Evolutionary conservation across 2,113 vertebrate genomes (phyloP), one percentile per base, ranked within the genome.

Genomic region (Syngnathus scovelli): DNA sequence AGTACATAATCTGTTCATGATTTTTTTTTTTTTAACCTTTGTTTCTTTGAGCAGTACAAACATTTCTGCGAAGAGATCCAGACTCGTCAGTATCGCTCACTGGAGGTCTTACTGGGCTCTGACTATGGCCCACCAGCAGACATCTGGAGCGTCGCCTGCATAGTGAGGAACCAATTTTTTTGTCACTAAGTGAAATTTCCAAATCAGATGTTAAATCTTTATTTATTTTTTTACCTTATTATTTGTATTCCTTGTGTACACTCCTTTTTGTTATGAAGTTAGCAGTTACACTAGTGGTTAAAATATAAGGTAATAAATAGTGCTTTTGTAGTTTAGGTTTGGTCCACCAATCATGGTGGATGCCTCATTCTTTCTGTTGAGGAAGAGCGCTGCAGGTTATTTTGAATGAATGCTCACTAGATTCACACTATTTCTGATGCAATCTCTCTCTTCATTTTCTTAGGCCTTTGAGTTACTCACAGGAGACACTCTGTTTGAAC

Each of bases 21-120:
- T 12, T 18, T 1, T 65, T 2, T 54, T 4, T 64, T 59, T 18
- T 4, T 23, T 18, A 36, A 1, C 52, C 15, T 72, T 0, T 72
- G 21, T 71, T n/a, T 68, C 1, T 76, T 75, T 66, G 48, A 63
- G 5, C 74, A 95, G 94, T 95, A 95, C 84, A 95, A 95, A 79
- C 91, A 94, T 62, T 93, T 94, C 84, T 92, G 92, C 59, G 92
- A 93, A 69, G 87, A 94, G 81, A 95, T 95, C 79, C 94, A 95
- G 87, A 95, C 94, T 1, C 91, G 91, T 76, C 93, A 94, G 18
- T 95, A 95, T 72, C 89, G 93, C 6, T 92, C 93, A 23, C 86
- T 94, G 44, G 94, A 95, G 78, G 92, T 93, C 65, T 91, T 95
- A 27, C 86, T 95, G 18, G 93, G 94, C 27, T 88, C 92, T 65